phyloP scores from a whole-genome alignment of 2,113 vertebrate species.

The Anseranas semipalmata region DNA sequence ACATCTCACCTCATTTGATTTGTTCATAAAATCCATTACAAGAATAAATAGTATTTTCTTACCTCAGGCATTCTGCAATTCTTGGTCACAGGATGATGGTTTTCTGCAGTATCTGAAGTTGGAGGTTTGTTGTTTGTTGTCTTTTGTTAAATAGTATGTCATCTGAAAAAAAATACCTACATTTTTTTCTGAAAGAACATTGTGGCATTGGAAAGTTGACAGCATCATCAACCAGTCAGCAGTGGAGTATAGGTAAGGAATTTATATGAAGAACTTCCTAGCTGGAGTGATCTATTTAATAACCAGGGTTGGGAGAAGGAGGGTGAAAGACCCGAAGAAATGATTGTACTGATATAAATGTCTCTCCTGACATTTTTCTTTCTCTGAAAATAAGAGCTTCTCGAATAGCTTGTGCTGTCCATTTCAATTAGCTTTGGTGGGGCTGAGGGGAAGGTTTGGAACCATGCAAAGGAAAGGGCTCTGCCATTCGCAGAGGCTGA shows the following conservation, averaged over 20 bases:
- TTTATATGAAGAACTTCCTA: constrained; percentile 29
- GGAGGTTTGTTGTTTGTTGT: constrained; percentile 12
- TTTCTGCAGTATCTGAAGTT: constrained; percentile 50
- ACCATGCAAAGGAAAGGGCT: background rate
- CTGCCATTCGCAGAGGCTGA: background rate
- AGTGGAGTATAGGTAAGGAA: constrained; percentile 9
- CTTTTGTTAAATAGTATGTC: constrained; percentile 40
- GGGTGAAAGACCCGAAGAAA: background rate
- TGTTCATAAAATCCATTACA: constrained; percentile 64
- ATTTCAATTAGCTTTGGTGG: background rate
- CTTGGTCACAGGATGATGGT: constrained; percentile 45
- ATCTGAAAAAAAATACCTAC: constrained; percentile 16
- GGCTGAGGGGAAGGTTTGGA: background rate
- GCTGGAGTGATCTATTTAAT: background rate
- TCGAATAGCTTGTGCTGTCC: background rate
- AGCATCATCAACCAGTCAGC: constrained; percentile 47
- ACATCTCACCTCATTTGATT: constrained; percentile 68
- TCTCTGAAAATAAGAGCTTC: background rate
- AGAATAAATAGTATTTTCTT: constrained; percentile 70
- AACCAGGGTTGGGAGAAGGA: background rate
- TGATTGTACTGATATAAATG: background rate
- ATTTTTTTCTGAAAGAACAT: background rate
- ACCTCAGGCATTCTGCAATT: constrained; percentile 31
- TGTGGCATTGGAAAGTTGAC: background rate
- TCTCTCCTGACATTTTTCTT: constrained; percentile 27